These are phyloP conservation scores for Leptura quadrifasciata DNA, from an alignment of 2,888 invertebrate species.

Conservation along the genomic window DNA sequence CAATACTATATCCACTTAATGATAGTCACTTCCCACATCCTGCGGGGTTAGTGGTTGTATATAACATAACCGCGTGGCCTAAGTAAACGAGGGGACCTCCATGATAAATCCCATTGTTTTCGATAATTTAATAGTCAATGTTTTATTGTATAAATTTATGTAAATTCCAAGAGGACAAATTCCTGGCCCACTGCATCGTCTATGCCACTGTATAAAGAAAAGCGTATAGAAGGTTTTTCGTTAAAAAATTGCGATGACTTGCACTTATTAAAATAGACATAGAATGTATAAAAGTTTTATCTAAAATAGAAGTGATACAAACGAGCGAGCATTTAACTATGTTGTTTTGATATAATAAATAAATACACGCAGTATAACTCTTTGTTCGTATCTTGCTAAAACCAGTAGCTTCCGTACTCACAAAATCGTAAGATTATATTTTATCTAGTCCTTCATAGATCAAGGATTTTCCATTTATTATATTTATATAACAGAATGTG, in stretches of 20 bases:
- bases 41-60: too few relatives aligned
- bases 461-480: not conserved
- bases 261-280: not conserved
- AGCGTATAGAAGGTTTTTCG: too few relatives aligned
- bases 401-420: not conserved
- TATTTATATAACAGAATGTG: not conserved
- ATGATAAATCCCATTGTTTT: too few relatives aligned
- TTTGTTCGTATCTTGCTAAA: not conserved
- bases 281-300: not conserved
- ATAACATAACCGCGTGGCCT: too few relatives aligned
- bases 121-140: too few relatives aligned
- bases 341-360: not conserved
- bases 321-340: not conserved
- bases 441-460: slow-evolving; percentile 3
- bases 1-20: too few relatives aligned
- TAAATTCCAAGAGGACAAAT: too few relatives aligned
- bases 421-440: not conserved
- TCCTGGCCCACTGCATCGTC: too few relatives aligned
- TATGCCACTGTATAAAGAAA: too few relatives aligned
- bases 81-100: too few relatives aligned
- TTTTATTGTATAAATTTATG: too few relatives aligned
- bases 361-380: not conserved
- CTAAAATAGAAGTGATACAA: not conserved
- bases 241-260: not conserved
- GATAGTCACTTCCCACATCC: too few relatives aligned